Evolutionary conservation across 2,797 vertebrate species (phyloP), one percentile per base, ranked within the genome.

Genomic region (Siniperca obscura): DNA sequence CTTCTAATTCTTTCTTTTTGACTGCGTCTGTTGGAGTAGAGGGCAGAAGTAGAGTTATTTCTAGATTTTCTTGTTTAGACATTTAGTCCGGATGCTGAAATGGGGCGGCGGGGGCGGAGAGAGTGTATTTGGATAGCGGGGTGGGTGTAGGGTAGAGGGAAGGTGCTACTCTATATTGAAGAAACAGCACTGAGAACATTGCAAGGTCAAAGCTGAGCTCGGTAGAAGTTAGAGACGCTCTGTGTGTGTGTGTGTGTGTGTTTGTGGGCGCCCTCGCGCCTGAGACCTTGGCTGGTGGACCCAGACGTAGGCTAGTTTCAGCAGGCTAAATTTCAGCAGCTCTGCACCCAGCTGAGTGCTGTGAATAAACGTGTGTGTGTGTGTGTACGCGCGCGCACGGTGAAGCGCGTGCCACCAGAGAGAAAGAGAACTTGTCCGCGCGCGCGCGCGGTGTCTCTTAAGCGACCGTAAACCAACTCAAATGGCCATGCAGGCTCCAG

Each of bases 171-270:
- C 46, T 27, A 8, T 70, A n/a, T 17, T 36, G 50, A 46, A 30
- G 55, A 80, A 68, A 1, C 56, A 25, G 59, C 70, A 22, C 8
- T 22, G 76, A 78, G 80, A 85, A 77, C 86, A 70, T 70, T 22
- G 65, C 91, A 92, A 93, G 91, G 92, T 92, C 89, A 91, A 74
- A 82, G 78, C n/a, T 7, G 25, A 83, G 61, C 75, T 62, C 48
- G 30, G 50, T 77, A 13, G 57, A 85, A 89, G 81, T 87, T 86
- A 62, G 10, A 59, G 71, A 48, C 48, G 61, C 56, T 65, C 0
- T 25, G 1, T 38, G 4, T 60, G 52, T 62, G 36, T 34, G 72
- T 62, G 4, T 60, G 52, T 62, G 36, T 34, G 72, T 62, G 76
- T 40, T 48, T 17, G 80, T 38, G 68, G 0, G 60, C 3, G 70